Base-by-base conservation (phyloP, 1,140 invertebrate genomes). In the Drosophila triauraria region DNA sequence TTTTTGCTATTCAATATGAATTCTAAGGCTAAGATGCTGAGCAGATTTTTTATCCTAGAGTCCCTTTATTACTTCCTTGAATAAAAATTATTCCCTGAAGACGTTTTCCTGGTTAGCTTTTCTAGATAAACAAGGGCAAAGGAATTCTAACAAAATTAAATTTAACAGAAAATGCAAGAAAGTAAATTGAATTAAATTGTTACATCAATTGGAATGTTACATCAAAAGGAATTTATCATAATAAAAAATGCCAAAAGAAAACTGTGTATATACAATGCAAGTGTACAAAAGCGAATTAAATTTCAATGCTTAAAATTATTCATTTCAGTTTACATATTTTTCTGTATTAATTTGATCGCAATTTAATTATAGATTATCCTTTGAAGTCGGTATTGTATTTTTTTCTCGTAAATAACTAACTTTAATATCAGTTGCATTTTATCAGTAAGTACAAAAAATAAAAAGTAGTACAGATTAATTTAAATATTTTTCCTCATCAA, bases 1-100 rank as follows among this genome's bases (percentile, higher is more conserved):
- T 70, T 68, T 30, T 56, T 71, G 65, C 35, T 23, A 51, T 58
- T 51, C 53, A 72, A 72, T 60, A 47, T 32, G 17, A 60, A 44
- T 60, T 44, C 44, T 30, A 44, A 6, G 46, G n/a, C 46, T 7
- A 30, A 42, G n/a, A 47, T 40, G 67, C 40, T 54, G 48, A 72
- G 70, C 51, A 44, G 32, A 50, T 13, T 12, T n/a, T 12, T 20
- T 51, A 20, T 27, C 25, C n/a, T 38, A 27, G 47, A 38, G 9
- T 46, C 6, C 48, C 12, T 30, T 67, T 53, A 25, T 69, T 51
- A 25, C 43, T 46, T 50, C 23, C 48, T 68, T 69, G 13, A 51
- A 69, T 46, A 23, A 23, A 44, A 35, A 27, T 25, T 30, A 30
- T 67, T 32, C 2, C 15, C 3, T 2, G 0, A 12, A 48, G 64